Evolutionary conservation across 1,140 invertebrate genomes (phyloP).

Genomic region (Hylyphantes graminicola): DNA sequence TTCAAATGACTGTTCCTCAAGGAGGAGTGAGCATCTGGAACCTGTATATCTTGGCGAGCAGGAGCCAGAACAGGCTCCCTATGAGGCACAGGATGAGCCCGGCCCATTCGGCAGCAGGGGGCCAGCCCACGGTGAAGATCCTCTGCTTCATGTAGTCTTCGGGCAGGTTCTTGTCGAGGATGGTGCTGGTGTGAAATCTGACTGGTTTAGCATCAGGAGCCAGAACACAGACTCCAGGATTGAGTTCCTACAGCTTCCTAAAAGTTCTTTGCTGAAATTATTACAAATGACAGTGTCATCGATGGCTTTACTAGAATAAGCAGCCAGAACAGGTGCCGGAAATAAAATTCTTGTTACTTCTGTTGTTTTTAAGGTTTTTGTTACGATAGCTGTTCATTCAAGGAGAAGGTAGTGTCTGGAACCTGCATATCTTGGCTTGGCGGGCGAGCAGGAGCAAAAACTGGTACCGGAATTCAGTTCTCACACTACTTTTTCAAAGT

Average conservation of each 20-base stretch:
- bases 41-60: conserved; percentile 90
- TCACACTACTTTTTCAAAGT: too few species aligned
- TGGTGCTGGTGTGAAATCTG: conserved; percentile 65
- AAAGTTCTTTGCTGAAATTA: too few species aligned
- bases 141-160: conserved; percentile 73
- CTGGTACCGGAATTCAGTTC: conserved; percentile 77
- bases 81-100: conserved; percentile 82
- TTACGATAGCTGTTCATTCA: background rate
- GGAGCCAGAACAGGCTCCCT: conserved; percentile 84
- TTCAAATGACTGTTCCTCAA: conserved; percentile 5
- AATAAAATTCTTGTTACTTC: too few species aligned
- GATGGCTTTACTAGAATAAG: too few species aligned
- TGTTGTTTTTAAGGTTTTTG: too few species aligned
- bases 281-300: too few species aligned
- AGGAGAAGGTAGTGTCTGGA: conserved; percentile 66
- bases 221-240: conserved; percentile 78
- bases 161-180: conserved; percentile 57
- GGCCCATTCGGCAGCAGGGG: conserved; percentile 83
- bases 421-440: conserved; percentile 90
- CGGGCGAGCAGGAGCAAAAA: conserved; percentile 87
- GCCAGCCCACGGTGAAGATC: conserved; percentile 83
- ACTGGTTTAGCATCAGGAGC: conserved; percentile 83
- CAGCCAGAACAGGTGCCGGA: too few species aligned
- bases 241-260: too few species aligned
- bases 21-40: conserved; percentile 69